These are phyloP conservation scores for Cremastinae sp. DNA, from an alignment of 2,888 invertebrate species.

Conservation along the genomic window DNA sequence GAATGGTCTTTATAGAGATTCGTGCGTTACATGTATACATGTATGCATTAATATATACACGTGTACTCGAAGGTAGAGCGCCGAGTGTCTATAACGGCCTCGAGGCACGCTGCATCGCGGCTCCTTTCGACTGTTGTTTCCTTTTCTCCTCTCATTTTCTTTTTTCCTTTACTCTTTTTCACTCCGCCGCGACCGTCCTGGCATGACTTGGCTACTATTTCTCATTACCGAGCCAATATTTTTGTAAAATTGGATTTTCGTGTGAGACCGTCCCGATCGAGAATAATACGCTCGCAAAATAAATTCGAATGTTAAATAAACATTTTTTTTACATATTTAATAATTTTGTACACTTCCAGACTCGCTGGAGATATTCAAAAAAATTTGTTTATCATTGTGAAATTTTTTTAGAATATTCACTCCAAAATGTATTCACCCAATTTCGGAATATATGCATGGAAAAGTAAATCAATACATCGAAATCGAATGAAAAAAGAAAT, in stretches of 20 bases:
- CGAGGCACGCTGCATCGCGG: constrained; percentile 37
- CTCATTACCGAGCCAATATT: constrained; percentile 78
- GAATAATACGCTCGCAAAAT: constrained; percentile 37
- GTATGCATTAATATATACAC: neutral
- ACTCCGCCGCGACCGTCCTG: constrained; percentile 61
- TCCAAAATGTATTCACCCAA: too few species aligned
- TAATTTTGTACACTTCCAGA: too few species aligned
- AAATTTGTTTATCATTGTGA: too few species aligned
- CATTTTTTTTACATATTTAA: too few species aligned
- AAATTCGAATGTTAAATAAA: constrained; percentile 14
- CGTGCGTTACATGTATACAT: neutral
- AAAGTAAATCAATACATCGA: neutral
- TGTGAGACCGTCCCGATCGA: constrained; percentile 62
- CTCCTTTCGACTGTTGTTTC: constrained; percentile 46
- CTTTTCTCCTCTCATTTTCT: constrained; percentile 3
- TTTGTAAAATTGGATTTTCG: constrained; percentile 79
- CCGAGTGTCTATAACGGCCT: constrained; percentile 18
- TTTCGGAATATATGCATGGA: too few species aligned
- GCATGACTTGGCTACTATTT: constrained; percentile 77
- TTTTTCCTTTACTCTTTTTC: constrained; percentile 39
- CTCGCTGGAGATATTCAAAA: too few species aligned
- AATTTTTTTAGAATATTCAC: too few species aligned
- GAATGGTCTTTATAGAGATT: neutral
- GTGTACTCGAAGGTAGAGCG: neutral
- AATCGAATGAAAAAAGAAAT: neutral